Conservation (phyloP, 2,797 vertebrate species). For the Falco biarmicus region DNA sequence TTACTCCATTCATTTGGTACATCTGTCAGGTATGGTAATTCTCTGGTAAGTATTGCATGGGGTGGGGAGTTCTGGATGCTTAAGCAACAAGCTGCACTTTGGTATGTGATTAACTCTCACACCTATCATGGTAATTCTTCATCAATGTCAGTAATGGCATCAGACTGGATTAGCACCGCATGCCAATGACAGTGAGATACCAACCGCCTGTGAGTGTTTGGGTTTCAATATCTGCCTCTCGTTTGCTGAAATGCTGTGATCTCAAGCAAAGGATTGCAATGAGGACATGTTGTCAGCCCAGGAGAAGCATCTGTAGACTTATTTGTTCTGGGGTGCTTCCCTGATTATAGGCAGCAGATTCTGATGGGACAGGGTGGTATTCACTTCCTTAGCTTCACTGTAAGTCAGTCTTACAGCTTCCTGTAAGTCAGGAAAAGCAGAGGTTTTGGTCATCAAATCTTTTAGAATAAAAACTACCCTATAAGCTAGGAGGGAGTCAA, state of each 20-base stretch:
- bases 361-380: background rate
- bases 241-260: background rate
- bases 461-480: background rate
- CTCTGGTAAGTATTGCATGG: background rate
- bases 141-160: background rate
- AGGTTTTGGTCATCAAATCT: background rate
- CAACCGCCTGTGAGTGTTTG: fast-evolving
- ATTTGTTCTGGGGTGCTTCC: background rate
- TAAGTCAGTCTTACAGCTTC: background rate
- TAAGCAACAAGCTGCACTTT: background rate
- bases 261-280: background rate
- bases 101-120: background rate
- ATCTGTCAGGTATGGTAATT: background rate
- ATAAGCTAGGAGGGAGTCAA: fast-evolving
- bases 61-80: background rate
- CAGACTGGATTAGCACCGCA: fast-evolving
- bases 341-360: background rate
- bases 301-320: background rate
- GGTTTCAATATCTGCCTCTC: background rate
- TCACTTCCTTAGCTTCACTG: background rate
- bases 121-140: background rate
- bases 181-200: background rate
- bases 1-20: background rate
- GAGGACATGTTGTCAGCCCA: background rate
- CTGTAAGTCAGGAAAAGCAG: background rate